phyloP scores from a whole-genome alignment of 1,140 invertebrate species.

The Geopemphigus sp. region DNA sequence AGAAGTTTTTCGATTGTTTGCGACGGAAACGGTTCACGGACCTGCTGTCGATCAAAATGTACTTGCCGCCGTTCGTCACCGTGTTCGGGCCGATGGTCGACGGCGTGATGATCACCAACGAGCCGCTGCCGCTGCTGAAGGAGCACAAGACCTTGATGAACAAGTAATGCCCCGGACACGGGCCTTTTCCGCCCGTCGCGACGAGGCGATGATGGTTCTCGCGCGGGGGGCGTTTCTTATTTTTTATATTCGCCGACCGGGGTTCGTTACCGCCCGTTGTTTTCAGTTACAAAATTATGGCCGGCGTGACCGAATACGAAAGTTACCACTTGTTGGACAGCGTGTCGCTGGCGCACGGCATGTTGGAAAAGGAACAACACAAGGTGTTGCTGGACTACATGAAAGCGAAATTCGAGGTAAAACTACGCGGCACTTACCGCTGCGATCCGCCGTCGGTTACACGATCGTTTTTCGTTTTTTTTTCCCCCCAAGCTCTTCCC shows the following conservation, averaged over 20 bases:
- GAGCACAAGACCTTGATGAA: slow-evolving; percentile 24
- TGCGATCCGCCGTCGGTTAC: neutral
- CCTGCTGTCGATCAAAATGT: slow-evolving; percentile 67
- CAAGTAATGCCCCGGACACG: neutral
- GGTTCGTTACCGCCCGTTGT: no score
- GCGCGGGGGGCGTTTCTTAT: no score
- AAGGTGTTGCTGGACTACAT: slow-evolving; percentile 75
- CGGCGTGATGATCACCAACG: slow-evolving; percentile 75
- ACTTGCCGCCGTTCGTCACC: slow-evolving; percentile 66
- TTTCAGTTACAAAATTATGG: slow-evolving; percentile 78
- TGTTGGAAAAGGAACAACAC: slow-evolving; percentile 74
- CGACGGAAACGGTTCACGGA: slow-evolving; percentile 65
- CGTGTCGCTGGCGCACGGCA: slow-evolving; percentile 73
- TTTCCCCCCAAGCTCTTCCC: neutral
- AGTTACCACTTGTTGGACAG: slow-evolving; percentile 78
- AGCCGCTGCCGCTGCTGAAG: slow-evolving; percentile 58
- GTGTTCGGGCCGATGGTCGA: slow-evolving; percentile 80
- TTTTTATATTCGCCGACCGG: no score
- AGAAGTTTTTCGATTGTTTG: slow-evolving; percentile 63
- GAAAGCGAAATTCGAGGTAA: slow-evolving; percentile 63
- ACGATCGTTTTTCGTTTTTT: neutral
- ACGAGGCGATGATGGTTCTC: no score
- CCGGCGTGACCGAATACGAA: slow-evolving; percentile 84
- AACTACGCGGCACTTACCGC: no score
- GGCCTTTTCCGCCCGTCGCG: no score